Evolutionary conservation across 2,797 vertebrate species (phyloP).

Genomic region (Limosa lapponica): DNA sequence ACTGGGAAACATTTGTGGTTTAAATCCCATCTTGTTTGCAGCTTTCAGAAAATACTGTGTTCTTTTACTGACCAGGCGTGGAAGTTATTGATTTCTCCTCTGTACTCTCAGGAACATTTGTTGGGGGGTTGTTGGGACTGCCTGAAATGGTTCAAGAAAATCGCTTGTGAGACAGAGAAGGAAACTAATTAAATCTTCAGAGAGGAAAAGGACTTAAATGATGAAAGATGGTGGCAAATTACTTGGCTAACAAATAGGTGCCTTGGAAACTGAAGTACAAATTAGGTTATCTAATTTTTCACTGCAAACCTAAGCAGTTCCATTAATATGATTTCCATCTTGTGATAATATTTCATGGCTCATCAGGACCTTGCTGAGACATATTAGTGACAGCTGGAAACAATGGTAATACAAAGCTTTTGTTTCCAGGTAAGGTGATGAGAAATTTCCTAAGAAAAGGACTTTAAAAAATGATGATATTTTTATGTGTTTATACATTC

Average conservation of each 20-base stretch:
- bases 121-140: neutral
- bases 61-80: constrained; percentile 48
- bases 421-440: neutral
- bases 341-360: constrained; percentile 46
- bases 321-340: constrained; percentile 54
- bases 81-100: constrained; percentile 66
- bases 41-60: constrained; percentile 47
- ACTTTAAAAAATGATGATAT: neutral
- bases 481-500: neutral
- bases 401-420: neutral
- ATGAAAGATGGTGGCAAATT: constrained; percentile 43
- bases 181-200: constrained; percentile 62
- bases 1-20: constrained; percentile 71
- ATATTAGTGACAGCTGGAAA: constrained; percentile 10
- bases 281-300: constrained; percentile 68
- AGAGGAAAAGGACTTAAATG: constrained; percentile 48
- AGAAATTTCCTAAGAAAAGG: neutral
- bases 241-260: constrained; percentile 53
- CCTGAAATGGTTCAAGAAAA: constrained; percentile 54
- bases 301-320: constrained; percentile 23
- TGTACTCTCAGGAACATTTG: constrained; percentile 25
- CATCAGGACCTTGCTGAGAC: constrained; percentile 50
- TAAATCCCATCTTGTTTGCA: constrained; percentile 70
- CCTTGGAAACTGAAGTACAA: constrained; percentile 56
- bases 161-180: constrained; percentile 39